These are phyloP conservation scores for Melanocharis versteri DNA, from an alignment of 2,113 vertebrate genomes.

Conservation along the genomic window DNA sequence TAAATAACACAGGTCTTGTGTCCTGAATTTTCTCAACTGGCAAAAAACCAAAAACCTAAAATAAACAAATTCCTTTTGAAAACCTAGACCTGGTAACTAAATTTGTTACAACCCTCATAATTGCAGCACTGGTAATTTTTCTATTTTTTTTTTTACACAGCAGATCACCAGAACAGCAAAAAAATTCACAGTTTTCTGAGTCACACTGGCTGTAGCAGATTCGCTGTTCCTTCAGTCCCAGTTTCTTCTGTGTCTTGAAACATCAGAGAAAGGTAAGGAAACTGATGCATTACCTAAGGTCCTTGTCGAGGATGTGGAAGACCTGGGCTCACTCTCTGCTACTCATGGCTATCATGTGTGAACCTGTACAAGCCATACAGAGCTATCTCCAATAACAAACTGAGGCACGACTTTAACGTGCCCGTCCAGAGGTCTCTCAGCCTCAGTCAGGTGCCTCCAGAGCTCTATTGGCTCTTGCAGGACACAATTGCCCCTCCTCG, in stretches of 20 bases:
- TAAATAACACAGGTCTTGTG: background rate
- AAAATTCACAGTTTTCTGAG: background rate
- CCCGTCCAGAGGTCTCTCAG: rapidly evolving
- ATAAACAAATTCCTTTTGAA: background rate
- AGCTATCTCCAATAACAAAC: background rate
- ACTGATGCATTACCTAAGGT: background rate
- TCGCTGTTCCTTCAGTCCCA: background rate
- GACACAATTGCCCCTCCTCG: background rate
- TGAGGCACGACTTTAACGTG: background rate
- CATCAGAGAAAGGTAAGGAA: background rate
- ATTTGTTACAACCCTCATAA: background rate
- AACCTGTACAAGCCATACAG: background rate
- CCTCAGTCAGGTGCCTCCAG: background rate
- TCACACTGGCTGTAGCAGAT: background rate
- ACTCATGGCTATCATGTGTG: background rate
- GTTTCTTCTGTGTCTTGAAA: background rate
- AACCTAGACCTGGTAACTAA: background rate
- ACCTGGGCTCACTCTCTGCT: background rate
- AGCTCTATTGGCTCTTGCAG: background rate
- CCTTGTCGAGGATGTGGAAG: background rate
- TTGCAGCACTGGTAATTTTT: background rate
- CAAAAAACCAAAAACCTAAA: background rate
- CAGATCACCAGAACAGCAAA: background rate
- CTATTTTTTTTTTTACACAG: background rate
- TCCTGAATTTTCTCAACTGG: background rate